Evolutionary conservation across 2,797 vertebrate genomes (phyloP).

Genomic region (Craterocephalus amniculus): DNA sequence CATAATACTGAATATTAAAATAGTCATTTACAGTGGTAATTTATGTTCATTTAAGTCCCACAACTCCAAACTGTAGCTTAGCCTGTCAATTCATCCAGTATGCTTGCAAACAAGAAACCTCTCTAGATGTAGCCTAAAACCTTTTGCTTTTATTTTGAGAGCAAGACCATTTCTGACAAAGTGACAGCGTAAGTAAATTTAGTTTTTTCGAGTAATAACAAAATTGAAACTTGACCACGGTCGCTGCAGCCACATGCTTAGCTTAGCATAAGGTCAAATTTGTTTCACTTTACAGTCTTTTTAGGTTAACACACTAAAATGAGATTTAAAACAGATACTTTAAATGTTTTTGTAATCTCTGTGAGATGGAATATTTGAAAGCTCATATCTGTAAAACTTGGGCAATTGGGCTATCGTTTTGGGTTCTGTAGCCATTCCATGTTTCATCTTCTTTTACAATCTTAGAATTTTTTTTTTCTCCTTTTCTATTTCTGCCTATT

Average conservation of each 20-base stretch:
- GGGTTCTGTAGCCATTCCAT: too few relatives aligned
- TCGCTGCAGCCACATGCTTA: not conserved
- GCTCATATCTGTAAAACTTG: not conserved
- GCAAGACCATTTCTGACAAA: not conserved
- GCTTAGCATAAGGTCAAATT: not conserved
- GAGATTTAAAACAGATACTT: not conserved
- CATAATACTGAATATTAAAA: too few relatives aligned
- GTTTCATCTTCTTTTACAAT: too few relatives aligned
- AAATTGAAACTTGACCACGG: not conserved
- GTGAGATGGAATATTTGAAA: not conserved
- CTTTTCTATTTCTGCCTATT: not conserved
- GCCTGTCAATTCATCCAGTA: too few relatives aligned
- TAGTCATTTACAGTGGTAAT: too few relatives aligned
- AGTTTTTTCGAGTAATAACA: not conserved
- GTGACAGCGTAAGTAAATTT: not conserved
- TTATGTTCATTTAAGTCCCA: too few relatives aligned
- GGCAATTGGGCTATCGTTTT: too few relatives aligned
- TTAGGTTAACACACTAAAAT: not conserved
- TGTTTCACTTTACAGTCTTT: too few relatives aligned
- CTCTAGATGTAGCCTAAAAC: not conserved
- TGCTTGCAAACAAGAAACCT: too few relatives aligned
- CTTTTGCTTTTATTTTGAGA: not conserved
- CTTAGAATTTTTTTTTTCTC: not conserved
- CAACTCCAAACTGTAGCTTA: too few relatives aligned
- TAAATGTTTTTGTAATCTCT: not conserved